Evolutionary conservation across 2,797 vertebrate species (phyloP).

Genomic region (Mallotus villosus): DNA sequence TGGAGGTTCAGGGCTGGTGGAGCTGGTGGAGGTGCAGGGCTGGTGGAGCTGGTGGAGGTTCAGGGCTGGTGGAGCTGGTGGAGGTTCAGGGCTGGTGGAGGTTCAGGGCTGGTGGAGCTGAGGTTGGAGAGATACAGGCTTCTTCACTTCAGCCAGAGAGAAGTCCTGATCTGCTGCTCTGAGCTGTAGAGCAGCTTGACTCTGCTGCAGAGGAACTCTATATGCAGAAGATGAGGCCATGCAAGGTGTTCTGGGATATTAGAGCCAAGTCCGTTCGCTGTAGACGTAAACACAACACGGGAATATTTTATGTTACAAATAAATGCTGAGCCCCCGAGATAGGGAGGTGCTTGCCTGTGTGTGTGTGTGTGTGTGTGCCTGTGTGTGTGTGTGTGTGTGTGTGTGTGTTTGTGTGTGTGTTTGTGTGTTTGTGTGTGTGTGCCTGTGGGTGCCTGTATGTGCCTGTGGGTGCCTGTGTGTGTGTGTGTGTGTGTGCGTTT

Average conservation of each 20-base stretch:
- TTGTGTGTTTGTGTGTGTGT: slow-evolving; percentile 3
- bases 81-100: background rate
- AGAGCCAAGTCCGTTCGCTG: background rate
- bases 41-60: background rate
- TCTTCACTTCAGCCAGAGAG: background rate
- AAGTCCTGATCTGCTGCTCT: background rate
- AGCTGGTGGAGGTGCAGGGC: too few species aligned
- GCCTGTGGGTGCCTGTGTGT: background rate
- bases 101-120: background rate
- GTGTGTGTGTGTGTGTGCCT: too few species aligned
- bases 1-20: too few species aligned
- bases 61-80: background rate
- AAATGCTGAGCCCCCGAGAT: background rate
- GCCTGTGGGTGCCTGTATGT: slow-evolving; percentile 4
- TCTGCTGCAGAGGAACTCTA: slow-evolving; percentile 4
- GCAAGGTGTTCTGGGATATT: background rate
- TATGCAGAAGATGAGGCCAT: slow-evolving; percentile 5
- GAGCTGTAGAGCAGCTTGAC: background rate
- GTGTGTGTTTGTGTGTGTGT: slow-evolving; percentile 17
- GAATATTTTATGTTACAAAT: background rate
- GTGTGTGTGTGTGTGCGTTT: background rate
- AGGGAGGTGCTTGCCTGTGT: slow-evolving; percentile 13
- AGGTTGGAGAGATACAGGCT: background rate
- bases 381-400: too few species aligned
- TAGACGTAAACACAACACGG: background rate